Evolutionary conservation across 2,113 vertebrate genomes (phyloP).

Genomic region (Camelus bactrianus): DNA sequence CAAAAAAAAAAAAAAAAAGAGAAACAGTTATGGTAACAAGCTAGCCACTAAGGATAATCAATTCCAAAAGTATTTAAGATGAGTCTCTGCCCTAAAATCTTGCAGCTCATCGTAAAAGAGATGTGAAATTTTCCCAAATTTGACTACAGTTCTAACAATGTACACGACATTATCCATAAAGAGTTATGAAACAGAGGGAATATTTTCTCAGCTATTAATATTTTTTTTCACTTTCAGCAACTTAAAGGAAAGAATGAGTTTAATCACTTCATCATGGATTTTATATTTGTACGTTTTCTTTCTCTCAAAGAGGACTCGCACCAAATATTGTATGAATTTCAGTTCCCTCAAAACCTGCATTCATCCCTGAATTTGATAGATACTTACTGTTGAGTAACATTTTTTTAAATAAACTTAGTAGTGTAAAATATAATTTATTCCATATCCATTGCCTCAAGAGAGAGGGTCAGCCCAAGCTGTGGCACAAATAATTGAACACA

Average conservation of each 20-base stretch:
- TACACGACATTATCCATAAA: not conserved
- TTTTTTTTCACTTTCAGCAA: not conserved
- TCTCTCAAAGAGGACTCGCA: not conserved
- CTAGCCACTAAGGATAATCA: not conserved
- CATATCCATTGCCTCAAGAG: not conserved
- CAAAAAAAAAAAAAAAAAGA: constrained; percentile 20
- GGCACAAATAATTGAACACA: constrained; percentile 1
- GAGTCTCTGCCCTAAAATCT: not conserved
- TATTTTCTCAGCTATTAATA: not conserved
- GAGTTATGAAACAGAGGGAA: not conserved
- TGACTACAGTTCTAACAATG: not conserved
- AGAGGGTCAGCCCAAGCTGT: not conserved
- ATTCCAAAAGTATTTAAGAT: constrained; percentile 53
- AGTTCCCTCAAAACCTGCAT: not conserved
- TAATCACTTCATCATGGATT: not conserved
- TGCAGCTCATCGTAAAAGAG: not conserved
- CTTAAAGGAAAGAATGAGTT: constrained; percentile 1
- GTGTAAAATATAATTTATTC: constrained; percentile 28
- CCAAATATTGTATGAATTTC: not conserved
- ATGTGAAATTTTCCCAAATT: not conserved
- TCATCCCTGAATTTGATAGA: not conserved
- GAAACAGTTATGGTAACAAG: constrained; percentile 31
- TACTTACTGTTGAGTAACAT: not conserved
- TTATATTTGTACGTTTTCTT: constrained; percentile 38
- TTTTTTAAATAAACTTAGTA: not conserved